These are phyloP conservation scores for Cephus cinctus DNA, from an alignment of 1,140 invertebrate genomes.

Conservation along the genomic window DNA sequence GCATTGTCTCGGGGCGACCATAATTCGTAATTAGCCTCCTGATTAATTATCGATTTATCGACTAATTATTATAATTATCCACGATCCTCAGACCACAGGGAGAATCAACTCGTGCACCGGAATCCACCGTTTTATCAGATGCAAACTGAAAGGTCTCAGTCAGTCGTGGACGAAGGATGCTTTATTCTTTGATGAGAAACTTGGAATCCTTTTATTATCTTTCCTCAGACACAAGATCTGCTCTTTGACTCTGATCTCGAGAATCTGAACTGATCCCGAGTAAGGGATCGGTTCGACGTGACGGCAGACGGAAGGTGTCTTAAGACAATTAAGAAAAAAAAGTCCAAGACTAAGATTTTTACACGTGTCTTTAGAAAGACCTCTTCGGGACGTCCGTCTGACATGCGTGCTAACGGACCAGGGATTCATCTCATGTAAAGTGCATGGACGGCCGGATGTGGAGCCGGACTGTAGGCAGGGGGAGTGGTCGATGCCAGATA, in stretches of 20 bases:
- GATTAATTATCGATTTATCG: conserved; percentile 54
- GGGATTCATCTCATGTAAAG: conserved; percentile 3
- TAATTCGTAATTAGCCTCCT: conserved; percentile 52
- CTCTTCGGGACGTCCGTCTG: conserved; percentile 17
- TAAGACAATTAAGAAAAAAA: too few species aligned
- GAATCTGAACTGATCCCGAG: too few species aligned
- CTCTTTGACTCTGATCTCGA: too few species aligned
- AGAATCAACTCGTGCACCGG: conserved; percentile 22
- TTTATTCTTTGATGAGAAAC: too few species aligned
- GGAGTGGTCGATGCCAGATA: conserved; percentile 43
- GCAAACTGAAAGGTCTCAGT: conserved; percentile 29
- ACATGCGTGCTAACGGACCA: background rate
- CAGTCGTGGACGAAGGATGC: too few species aligned
- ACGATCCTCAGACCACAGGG: conserved; percentile 9
- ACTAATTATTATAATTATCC: conserved; percentile 48
- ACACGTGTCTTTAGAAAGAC: too few species aligned
- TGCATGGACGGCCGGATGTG: conserved; percentile 17
- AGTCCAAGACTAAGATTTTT: too few species aligned
- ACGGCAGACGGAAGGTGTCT: conserved; percentile 1
- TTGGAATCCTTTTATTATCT: too few species aligned
- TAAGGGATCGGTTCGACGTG: conserved; percentile 2
- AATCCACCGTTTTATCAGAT: conserved; percentile 30
- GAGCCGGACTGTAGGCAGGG: conserved; percentile 31
- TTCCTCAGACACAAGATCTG: too few species aligned
- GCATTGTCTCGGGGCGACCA: conserved; percentile 42